Evolutionary conservation across 2,797 vertebrate genomes (phyloP), one percentile per base, ranked within the genome.

Genomic region (Channa striata): DNA sequence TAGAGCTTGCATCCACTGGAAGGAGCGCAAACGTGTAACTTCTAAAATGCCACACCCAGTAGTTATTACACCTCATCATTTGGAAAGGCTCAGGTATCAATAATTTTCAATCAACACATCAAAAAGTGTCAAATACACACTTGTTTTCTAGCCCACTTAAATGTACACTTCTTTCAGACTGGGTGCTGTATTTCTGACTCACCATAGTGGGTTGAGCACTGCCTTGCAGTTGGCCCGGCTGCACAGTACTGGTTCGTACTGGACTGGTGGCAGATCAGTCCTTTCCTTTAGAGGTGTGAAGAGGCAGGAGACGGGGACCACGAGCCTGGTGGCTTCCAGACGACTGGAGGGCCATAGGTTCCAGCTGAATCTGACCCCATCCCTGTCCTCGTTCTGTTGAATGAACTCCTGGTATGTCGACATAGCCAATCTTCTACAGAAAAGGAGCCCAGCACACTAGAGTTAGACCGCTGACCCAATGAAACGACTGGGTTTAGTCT

Each of bases 301-400:
- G 61, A 99, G 97, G 83, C 98, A 99, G 46, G 96, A 96, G 75
- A 99, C 89, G 0, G 98, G 97, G 19, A 97, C 97, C 72, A 99
- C 97, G 76, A 99, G 95, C 75, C 97, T 92, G 0, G 97, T 98
- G 78, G 97, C 96, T 87, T 99, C 98, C 42, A 99, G 91, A 2
- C 97, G 94, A 80, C 98, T 99, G 64, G 96, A 99, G 16, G 98
- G 97, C 98, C 98, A 99, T 12, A 99, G 95, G 0, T 99, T 99
- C 98, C 98, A 99, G 92, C 97, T 99, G 93, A 98, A 99, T 56
- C 98, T 95, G 74, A 99, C 96, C 0, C 98, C 98, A 11, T 99
- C 98, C 11, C 95, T 92, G 70, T 99, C 97, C 90, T 99, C 98
- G 5, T 99, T 99, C 83, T 98, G 97, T 86, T 99, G 98, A 89